These are phyloP conservation scores for Protaetia brevitarsis DNA, from an alignment of 1,140 invertebrate genomes.

Conservation along the genomic window DNA sequence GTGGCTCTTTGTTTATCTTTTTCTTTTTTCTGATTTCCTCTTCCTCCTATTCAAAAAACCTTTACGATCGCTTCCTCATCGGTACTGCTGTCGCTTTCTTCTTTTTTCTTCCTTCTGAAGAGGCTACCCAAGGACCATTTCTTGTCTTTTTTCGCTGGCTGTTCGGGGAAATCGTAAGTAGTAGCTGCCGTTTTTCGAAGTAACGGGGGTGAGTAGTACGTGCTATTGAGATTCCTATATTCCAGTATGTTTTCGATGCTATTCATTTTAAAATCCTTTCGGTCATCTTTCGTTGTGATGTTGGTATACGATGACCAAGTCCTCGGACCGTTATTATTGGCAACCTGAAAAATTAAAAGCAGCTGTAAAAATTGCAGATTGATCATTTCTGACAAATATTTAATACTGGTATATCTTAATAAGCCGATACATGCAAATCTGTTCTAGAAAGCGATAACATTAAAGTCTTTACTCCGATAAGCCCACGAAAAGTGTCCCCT, in stretches of 20 bases:
- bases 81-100: constrained; percentile 58
- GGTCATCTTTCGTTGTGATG: constrained; percentile 34
- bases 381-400: too few species aligned
- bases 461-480: too few species aligned
- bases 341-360: constrained; percentile 41
- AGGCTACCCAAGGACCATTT: constrained; percentile 73
- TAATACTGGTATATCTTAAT: too few species aligned
- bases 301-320: constrained; percentile 45
- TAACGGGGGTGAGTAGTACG: constrained; percentile 36
- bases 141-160: constrained; percentile 54
- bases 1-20: constrained; percentile 33
- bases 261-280: constrained; percentile 39
- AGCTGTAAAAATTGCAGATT: neutral
- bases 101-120: constrained; percentile 63
- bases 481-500: too few species aligned
- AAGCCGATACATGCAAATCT: too few species aligned
- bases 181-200: constrained; percentile 35
- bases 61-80: constrained; percentile 56
- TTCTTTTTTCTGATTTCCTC: constrained; percentile 51
- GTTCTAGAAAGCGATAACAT: too few species aligned
- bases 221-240: constrained; percentile 32
- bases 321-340: constrained; percentile 39
- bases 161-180: constrained; percentile 44
- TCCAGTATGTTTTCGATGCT: constrained; percentile 39
- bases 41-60: constrained; percentile 51